Base-by-base conservation (phyloP, 2,888 invertebrate genomes). In the Mesochorus sp. region DNA sequence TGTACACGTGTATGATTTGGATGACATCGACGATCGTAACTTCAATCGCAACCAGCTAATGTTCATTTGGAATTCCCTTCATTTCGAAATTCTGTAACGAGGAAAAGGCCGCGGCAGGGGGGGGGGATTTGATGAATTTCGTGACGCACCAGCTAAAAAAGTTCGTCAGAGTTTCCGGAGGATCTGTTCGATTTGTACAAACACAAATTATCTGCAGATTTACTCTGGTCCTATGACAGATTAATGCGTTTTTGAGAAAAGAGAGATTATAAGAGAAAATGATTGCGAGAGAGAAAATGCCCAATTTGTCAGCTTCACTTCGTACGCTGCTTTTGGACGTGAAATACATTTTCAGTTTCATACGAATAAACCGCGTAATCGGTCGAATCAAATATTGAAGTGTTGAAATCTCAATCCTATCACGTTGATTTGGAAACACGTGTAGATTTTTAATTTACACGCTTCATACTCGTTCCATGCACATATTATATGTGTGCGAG, bases 301-400 rank as follows among this genome's bases (percentile, higher is more conserved):
- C 21, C 44, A 57, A 73, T 57, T 53, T 64, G 47, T 64, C 19
- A 12, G 14, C 17, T n/a, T 37, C 17, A 51, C 6, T 51, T 34
- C 10, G 19, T 37, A 34, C 34, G 51, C 28, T 17, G 24, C 39
- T 53, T 55, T 62, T 55, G 28, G 72, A 21, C 47, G 68, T 51
- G 66, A 79, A 71, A 84, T 85, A 82, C 85, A 83, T 84, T 83
- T 84, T 77, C 81, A 78, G 82, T 80, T 75, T 10, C 80, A 73
- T 67, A 76, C 80, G 81, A 82, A 81, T 80, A 81, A 79, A 55
- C 80, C 82, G 67, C 79, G 81, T 81, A 85, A 85, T 85, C 83
- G 81, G 66, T 74, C 81, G 82, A 83, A 84, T 84, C 85, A 85
- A 85, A 85, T 84, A 85, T 83, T 81, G 84, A 79, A 81, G 75